phyloP scores from a whole-genome alignment of 1,140 invertebrate genomes.

The Battus philenor region DNA sequence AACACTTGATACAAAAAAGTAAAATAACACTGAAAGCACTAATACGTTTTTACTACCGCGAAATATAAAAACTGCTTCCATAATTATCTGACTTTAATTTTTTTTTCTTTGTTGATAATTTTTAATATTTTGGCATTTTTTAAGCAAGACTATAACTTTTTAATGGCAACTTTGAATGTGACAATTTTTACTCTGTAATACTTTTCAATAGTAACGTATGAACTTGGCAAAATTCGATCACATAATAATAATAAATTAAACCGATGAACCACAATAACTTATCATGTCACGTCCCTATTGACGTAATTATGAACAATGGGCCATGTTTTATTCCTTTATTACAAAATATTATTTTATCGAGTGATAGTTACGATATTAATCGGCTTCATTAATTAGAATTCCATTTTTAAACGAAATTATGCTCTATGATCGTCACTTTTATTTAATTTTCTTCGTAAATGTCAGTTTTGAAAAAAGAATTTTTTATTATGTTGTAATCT shows the following conservation, averaged over 20 bases:
- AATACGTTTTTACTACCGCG: constrained; percentile 22
- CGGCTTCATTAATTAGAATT: too few relatives aligned
- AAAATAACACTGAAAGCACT: constrained; percentile 25
- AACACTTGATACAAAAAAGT: constrained; percentile 32
- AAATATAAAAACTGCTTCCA: constrained; percentile 9
- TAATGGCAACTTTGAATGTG: neutral
- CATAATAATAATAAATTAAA: constrained; percentile 9
- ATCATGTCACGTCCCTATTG: constrained; percentile 45
- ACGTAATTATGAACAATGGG: constrained; percentile 13
- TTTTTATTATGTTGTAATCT: too few relatives aligned
- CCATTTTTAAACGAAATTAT: too few relatives aligned
- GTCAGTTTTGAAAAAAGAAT: too few relatives aligned
- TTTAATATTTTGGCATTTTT: neutral
- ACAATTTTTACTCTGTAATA: neutral
- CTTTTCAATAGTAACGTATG: constrained; percentile 19
- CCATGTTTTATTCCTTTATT: constrained; percentile 15
- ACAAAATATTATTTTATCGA: constrained; percentile 12
- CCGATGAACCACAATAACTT: constrained; percentile 23
- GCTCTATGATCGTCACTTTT: too few relatives aligned
- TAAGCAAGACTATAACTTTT: neutral
- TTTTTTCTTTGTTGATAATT: neutral
- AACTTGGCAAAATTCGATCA: constrained; percentile 19
- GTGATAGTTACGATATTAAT: constrained; percentile 14
- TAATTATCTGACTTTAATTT: neutral
- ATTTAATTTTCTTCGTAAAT: too few relatives aligned